phyloP scores from a whole-genome alignment of 2,797 vertebrate species.

The Halcyon leucocephala region DNA sequence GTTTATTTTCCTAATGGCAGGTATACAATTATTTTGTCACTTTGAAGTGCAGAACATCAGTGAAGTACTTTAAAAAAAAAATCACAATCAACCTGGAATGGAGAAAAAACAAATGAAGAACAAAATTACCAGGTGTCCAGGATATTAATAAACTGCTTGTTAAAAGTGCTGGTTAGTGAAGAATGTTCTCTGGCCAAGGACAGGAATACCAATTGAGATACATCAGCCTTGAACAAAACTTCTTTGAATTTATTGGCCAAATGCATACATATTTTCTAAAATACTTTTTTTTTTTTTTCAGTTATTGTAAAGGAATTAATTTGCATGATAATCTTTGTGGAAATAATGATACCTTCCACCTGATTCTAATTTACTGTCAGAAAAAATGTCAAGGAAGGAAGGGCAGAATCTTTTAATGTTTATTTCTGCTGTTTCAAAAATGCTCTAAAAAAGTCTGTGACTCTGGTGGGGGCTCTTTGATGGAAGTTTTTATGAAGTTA shows the following conservation, averaged over 20 bases:
- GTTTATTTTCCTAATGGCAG: conserved; percentile 20
- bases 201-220: neutral
- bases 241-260: neutral
- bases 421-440: conserved; percentile 52
- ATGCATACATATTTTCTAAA: neutral
- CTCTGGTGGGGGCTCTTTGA: conserved; percentile 38
- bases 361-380: conserved; percentile 59
- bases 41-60: neutral
- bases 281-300: neutral
- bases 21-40: conserved; percentile 3
- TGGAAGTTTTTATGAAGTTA: conserved; percentile 59
- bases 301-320: neutral
- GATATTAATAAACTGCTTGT: neutral
- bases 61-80: neutral
- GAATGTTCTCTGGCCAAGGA: neutral
- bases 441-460: conserved; percentile 17
- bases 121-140: neutral
- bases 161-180: neutral
- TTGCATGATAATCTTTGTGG: conserved; percentile 28
- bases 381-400: conserved; percentile 28
- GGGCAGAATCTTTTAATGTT: conserved; percentile 20
- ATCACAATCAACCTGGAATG: neutral
- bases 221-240: neutral
- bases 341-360: conserved; percentile 59
- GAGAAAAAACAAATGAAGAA: neutral